These are phyloP conservation scores for Drosophila paranaensis DNA, from an alignment of 2,888 invertebrate species.

Conservation along the genomic window DNA sequence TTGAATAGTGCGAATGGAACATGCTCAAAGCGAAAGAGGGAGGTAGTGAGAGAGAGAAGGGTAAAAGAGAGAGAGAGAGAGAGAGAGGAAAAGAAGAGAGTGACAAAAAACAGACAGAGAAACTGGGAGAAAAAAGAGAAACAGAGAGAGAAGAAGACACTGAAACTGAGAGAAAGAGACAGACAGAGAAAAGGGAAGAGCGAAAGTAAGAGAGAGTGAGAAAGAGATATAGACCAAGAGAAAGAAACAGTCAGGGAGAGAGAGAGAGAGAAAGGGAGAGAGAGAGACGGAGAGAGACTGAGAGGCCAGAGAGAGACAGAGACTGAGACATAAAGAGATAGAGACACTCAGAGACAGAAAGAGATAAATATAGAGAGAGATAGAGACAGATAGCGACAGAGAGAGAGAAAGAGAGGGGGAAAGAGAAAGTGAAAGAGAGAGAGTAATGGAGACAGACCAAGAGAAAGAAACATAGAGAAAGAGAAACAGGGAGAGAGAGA, in stretches of 20 bases:
- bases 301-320: too few relatives aligned
- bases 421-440: neutral
- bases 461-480: neutral
- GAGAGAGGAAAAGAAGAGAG: neutral
- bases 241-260: neutral
- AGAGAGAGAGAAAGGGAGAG: neutral
- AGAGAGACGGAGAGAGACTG: neutral
- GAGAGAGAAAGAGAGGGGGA: neutral
- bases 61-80: too few relatives aligned
- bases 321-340: too few relatives aligned
- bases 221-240: too few relatives aligned
- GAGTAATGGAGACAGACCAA: neutral
- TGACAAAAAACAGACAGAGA: too few relatives aligned
- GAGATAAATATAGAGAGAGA: neutral
- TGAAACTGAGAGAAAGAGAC: too few relatives aligned
- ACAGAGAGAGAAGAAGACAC: too few relatives aligned
- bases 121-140: too few relatives aligned
- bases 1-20: neutral
- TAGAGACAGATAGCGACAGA: neutral
- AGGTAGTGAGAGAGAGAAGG: neutral
- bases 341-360: too few relatives aligned
- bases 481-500: neutral
- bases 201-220: too few relatives aligned
- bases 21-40: too few relatives aligned
- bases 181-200: too few relatives aligned